Conservation (phyloP, 2,888 invertebrate species). For the Tholera decimalis region DNA sequence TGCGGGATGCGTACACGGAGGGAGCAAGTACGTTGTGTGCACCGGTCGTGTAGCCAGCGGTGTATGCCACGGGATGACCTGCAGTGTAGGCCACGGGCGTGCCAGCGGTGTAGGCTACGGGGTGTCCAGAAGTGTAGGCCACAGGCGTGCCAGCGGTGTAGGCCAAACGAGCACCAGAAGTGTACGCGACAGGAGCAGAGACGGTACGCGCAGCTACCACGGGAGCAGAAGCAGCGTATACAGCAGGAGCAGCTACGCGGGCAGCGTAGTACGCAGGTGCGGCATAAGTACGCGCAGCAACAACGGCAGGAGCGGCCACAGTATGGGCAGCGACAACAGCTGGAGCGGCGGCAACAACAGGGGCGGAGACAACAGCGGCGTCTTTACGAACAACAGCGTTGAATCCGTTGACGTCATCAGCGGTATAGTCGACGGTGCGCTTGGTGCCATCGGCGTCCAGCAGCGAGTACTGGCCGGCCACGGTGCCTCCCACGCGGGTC, state of each 20-base stretch:
- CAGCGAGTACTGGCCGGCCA: slow-evolving; percentile 91
- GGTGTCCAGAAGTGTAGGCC: slow-evolving; percentile 30
- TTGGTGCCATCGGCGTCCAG: slow-evolving; percentile 90
- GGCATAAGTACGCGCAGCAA: slow-evolving; percentile 64
- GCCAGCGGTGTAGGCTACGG: slow-evolving; percentile 59
- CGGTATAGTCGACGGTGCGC: slow-evolving; percentile 91
- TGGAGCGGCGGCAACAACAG: slow-evolving; percentile 75
- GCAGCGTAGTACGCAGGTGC: slow-evolving; percentile 57
- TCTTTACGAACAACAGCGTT: slow-evolving; percentile 91
- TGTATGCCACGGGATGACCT: slow-evolving; percentile 45
- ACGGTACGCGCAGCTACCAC: slow-evolving; percentile 60
- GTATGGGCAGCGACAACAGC: slow-evolving; percentile 73
- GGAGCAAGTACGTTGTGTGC: slow-evolving; percentile 52
- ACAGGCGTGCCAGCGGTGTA: slow-evolving; percentile 57
- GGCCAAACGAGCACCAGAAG: slow-evolving; percentile 50
- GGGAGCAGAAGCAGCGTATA: slow-evolving; percentile 63
- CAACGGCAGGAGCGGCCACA: slow-evolving; percentile 61
- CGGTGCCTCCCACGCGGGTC: slow-evolving; percentile 89
- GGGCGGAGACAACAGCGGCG: slow-evolving; percentile 80
- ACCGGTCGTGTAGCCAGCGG: slow-evolving; percentile 57
- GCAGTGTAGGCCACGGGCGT: slow-evolving; percentile 54
- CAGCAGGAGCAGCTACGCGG: slow-evolving; percentile 59
- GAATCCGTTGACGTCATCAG: slow-evolving; percentile 91
- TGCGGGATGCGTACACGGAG: slow-evolving; percentile 60
- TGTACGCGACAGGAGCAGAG: slow-evolving; percentile 52